These are phyloP conservation scores for Oxyteleia sp. DNA, from an alignment of 2,888 invertebrate species.

Conservation along the genomic window DNA sequence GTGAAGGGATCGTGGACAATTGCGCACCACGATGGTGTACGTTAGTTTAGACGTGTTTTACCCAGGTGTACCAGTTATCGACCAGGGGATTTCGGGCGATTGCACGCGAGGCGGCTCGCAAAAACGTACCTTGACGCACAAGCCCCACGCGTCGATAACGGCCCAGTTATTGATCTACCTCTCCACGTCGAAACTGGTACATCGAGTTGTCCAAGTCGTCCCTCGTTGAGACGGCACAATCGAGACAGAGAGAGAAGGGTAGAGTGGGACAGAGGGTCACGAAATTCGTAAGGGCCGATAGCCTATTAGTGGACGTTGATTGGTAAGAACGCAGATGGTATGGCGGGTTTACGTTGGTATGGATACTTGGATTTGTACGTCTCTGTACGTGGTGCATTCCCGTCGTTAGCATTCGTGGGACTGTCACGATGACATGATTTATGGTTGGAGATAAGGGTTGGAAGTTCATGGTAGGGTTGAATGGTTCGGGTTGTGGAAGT, in stretches of 20 bases:
- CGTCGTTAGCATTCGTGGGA: background rate
- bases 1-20: conserved; percentile 16
- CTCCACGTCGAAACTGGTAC: conserved; percentile 64
- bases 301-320: background rate
- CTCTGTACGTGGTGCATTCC: background rate
- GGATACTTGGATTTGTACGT: background rate
- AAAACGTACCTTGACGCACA: conserved; percentile 62
- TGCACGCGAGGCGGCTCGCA: background rate
- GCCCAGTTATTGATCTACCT: conserved; percentile 75
- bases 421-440: background rate
- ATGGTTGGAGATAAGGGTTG: no score
- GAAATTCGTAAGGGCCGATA: conserved; percentile 2
- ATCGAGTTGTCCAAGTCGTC: conserved; percentile 46
- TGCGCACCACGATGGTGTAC: background rate
- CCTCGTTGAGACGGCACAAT: conserved; percentile 11
- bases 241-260: background rate
- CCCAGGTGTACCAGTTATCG: background rate
- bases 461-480: no score
- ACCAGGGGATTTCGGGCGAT: background rate
- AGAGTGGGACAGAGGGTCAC: background rate
- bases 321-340: background rate
- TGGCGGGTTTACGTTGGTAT: background rate
- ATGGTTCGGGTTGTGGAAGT: no score
- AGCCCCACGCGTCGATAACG: conserved; percentile 64
- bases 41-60: background rate